phyloP scores from a whole-genome alignment of 2,888 invertebrate genomes.

The Oxyteleia sp. region DNA sequence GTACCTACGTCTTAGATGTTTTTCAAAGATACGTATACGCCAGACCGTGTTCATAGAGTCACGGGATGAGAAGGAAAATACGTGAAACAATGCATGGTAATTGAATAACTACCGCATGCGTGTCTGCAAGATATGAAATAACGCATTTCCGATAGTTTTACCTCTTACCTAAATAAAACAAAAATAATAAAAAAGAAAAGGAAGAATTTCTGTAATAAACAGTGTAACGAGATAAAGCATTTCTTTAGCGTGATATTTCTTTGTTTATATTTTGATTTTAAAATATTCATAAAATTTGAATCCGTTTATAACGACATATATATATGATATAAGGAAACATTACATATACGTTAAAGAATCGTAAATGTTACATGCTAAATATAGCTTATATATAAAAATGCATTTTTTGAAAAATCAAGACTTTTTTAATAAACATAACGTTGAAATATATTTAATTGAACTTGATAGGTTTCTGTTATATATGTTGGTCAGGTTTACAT shows the following conservation, averaged over 20 bases:
- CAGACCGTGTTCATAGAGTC: constrained; percentile 21
- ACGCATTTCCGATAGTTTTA: constrained; percentile 25
- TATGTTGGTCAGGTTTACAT: no score
- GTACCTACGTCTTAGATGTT: no score
- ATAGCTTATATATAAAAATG: constrained; percentile 34
- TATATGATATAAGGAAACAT: constrained; percentile 1
- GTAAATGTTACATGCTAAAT: not conserved
- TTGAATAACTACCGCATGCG: constrained; percentile 52
- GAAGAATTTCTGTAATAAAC: constrained; percentile 2
- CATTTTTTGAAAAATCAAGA: no score
- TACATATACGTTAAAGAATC: not conserved
- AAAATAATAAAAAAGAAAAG: constrained; percentile 13
- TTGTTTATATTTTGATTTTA: no score
- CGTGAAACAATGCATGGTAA: constrained; percentile 58
- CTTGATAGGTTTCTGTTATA: no score
- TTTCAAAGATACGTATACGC: no score
- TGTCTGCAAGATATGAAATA: constrained; percentile 40
- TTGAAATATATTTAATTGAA: no score
- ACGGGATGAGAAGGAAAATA: constrained; percentile 45
- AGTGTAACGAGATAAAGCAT: not conserved
- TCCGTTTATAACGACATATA: not conserved
- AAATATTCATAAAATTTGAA: no score
- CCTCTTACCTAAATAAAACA: constrained; percentile 1
- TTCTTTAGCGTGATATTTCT: not conserved
- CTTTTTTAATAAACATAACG: no score